Base-by-base conservation (phyloP, 1,140 invertebrate genomes). In the Drosophila asahinai region DNA sequence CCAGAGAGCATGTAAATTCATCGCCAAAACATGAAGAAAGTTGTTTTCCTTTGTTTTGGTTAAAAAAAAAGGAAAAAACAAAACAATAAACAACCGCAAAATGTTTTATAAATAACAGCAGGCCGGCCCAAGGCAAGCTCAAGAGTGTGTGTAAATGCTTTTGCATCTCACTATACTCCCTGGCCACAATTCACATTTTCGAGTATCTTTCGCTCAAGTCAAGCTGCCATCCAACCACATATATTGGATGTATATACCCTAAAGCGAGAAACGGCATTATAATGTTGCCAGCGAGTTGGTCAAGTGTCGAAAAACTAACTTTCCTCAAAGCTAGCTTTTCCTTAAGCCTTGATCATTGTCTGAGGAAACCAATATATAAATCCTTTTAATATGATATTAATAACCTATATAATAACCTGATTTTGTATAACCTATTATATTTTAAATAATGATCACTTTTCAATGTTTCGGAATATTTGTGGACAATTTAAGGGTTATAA, bases 91-190 rank as follows among this genome's bases (percentile, higher is more conserved):
- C 49, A 47, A 52, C 67, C 70, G 67, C 70, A 73, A 73, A 73
- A 73, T 73, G 70, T 72, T 73, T 73, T 72, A 73, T 72, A 73
- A 73, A 73, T 73, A 73, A 45, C 54, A 43, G 33, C 33, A 36
- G 30, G 8, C 43, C 5, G 57, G 67, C 38, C 38, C 51, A 60
- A 73, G 70, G 66, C 70, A 58, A 72, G 4, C 33, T 42, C 22
- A 42, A 59, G 19, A 66, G 47, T 52, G 68, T 66, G 25, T 71
- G 67, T 51, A 73, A 73, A 73, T 33, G 70, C 30, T 73, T 73
- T 73, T 73, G 52, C 66, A 73, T 73, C 67, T 60, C 49, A 57
- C 51, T 38, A 52, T 38, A 15, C 14, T 30, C 51, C 27, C 51
- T 33, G 30, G 27, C 27, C 64, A 60, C 55, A 40, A 33, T 42